These are phyloP conservation scores for Calephelis perditalis DNA, from an alignment of 2,888 invertebrate species.

Conservation along the genomic window DNA sequence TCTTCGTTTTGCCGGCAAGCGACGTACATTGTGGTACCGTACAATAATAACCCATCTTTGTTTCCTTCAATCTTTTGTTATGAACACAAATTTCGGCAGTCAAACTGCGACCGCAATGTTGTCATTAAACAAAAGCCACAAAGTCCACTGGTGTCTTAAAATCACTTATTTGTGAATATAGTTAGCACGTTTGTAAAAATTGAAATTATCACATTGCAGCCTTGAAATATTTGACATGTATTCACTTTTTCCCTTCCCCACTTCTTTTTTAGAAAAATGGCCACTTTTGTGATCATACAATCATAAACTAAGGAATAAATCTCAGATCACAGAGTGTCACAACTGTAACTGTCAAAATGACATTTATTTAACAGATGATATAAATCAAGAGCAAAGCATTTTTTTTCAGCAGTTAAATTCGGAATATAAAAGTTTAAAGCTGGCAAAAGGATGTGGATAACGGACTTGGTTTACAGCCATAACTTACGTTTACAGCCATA, in stretches of 20 bases:
- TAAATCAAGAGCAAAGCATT: too few species aligned
- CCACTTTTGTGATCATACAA: conserved; percentile 27
- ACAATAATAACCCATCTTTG: conserved; percentile 73
- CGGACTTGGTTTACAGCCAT: too few species aligned
- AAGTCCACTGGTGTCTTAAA: conserved; percentile 32
- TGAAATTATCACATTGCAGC: conserved; percentile 72
- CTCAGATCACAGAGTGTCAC: conserved; percentile 24
- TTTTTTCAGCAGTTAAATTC: too few species aligned
- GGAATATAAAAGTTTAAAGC: too few species aligned
- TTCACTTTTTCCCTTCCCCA: conserved; percentile 60
- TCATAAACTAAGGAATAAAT: conserved; percentile 32
- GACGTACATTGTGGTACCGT: conserved; percentile 75
- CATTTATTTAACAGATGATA: too few species aligned
- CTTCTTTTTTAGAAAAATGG: conserved; percentile 53
- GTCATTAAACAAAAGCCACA: conserved; percentile 40
- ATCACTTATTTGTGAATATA: conserved; percentile 55
- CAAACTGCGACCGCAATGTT: conserved; percentile 32
- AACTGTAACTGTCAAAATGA: too few species aligned
- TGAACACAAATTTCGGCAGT: conserved; percentile 33
- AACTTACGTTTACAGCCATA: too few species aligned
- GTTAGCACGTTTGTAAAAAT: conserved; percentile 71
- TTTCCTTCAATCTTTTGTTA: conserved; percentile 44
- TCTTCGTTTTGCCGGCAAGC: conserved; percentile 74
- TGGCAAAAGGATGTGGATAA: too few species aligned
- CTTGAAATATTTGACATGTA: conserved; percentile 76